Percentiles rank a stretch among this genome's conserved stretches.
Evolutionary conservation across 1,140 invertebrate species (phyloP).

Genomic region (Heliothis virescens): DNA sequence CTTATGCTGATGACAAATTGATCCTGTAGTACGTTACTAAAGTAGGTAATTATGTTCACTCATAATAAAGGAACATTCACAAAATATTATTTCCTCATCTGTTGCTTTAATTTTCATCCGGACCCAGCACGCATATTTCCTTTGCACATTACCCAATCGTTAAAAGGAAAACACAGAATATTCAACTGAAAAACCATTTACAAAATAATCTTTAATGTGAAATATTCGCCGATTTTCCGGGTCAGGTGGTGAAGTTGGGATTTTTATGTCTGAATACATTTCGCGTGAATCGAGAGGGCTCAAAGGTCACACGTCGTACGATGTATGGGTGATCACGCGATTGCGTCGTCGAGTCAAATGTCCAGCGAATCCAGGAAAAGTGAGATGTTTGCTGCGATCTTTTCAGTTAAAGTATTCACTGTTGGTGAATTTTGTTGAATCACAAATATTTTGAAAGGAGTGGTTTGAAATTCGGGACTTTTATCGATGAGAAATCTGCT

Average conservation of each 20-base stretch:
- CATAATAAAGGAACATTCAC: no score
- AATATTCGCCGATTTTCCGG: conserved; percentile 28
- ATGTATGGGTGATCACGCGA: conserved; percentile 23
- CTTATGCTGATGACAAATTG: no score
- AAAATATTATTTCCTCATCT: no score
- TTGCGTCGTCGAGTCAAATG: background rate
- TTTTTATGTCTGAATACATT: conserved; percentile 41
- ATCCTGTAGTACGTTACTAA: no score
- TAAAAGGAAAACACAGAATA: background rate
- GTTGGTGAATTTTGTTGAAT: background rate
- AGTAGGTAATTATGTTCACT: no score
- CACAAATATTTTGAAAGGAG: background rate
- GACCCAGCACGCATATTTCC: no score
- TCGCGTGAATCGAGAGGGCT: conserved; percentile 16
- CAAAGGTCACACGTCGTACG: background rate
- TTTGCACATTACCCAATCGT: no score
- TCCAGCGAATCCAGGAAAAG: background rate
- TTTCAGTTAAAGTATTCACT: background rate
- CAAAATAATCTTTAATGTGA: conserved; percentile 30
- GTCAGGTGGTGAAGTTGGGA: conserved; percentile 23
- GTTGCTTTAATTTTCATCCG: no score
- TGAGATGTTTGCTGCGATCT: background rate
- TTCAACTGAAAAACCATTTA: background rate
- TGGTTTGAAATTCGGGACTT: no score
- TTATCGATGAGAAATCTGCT: no score